Evolutionary conservation across 2,113 vertebrate genomes (phyloP).

Genomic region (Ceyx cyanopectus): DNA sequence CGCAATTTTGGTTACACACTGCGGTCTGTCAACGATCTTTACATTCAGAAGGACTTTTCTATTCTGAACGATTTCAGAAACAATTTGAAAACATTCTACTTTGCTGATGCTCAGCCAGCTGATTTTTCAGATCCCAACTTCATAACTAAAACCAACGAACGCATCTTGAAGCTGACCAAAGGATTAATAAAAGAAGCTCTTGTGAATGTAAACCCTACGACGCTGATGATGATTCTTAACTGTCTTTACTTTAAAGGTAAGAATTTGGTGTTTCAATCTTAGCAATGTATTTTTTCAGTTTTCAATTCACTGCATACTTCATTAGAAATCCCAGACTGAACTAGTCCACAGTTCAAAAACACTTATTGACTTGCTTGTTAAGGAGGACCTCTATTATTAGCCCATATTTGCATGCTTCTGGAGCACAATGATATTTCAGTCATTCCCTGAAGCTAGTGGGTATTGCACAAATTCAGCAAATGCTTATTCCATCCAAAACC

Average conservation of each 20-base stretch:
- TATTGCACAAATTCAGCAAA: neutral
- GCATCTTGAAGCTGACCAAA: slow-evolving; percentile 92
- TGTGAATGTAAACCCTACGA: slow-evolving; percentile 84
- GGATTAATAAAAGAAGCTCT: slow-evolving; percentile 92
- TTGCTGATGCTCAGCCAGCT: slow-evolving; percentile 88
- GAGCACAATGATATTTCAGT: neutral
- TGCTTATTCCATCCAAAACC: neutral
- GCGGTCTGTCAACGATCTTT: slow-evolving; percentile 90
- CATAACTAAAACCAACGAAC: slow-evolving; percentile 84
- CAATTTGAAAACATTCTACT: slow-evolving; percentile 88
- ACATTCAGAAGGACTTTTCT: slow-evolving; percentile 81
- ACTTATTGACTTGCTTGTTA: neutral
- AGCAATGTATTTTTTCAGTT: neutral
- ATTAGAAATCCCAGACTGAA: neutral
- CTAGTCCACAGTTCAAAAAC: neutral
- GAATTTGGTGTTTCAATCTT: neutral
- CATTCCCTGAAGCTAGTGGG: neutral
- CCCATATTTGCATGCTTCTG: neutral
- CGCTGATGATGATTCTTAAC: slow-evolving; percentile 93
- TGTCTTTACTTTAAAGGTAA: slow-evolving; percentile 99
- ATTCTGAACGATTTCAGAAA: slow-evolving; percentile 82
- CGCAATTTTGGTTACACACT: slow-evolving; percentile 94
- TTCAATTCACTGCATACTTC: neutral
- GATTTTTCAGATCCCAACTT: slow-evolving; percentile 90
- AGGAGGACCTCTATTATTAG: neutral